A percentile compares a stretch with the other conserved stretches of the same genome.
These are phyloP conservation scores for Biston stratarius DNA, from an alignment of 2,888 invertebrate genomes.

Conservation along the genomic window DNA sequence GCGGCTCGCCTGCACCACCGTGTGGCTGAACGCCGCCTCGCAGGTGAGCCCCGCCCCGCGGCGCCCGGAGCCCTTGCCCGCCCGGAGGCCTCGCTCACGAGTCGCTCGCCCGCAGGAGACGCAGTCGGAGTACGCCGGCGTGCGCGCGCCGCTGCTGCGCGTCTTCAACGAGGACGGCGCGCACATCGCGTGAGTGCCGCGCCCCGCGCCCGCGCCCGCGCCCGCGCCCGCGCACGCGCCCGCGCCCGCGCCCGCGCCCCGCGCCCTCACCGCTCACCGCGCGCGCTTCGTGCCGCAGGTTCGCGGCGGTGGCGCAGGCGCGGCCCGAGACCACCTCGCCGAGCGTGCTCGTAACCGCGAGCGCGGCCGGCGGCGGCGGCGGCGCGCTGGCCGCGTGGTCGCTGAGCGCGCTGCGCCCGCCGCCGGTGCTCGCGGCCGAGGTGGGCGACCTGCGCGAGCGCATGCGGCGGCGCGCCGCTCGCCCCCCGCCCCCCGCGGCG, in stretches of 20 bases:
- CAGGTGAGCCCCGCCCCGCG: slow-evolving; percentile 56
- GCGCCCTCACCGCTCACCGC: neutral
- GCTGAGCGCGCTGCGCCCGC: slow-evolving; percentile 48
- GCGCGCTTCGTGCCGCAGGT: slow-evolving; percentile 44
- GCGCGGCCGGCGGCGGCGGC: slow-evolving; percentile 49
- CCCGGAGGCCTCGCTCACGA: neutral
- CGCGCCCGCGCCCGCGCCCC: neutral
- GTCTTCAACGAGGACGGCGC: slow-evolving; percentile 69
- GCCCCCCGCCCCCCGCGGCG: slow-evolving; percentile 36
- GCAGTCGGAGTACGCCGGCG: slow-evolving; percentile 70
- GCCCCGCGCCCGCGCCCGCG: neutral
- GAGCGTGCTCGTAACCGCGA: slow-evolving; percentile 43
- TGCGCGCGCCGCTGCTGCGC: slow-evolving; percentile 64
- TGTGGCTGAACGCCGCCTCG: slow-evolving; percentile 70
- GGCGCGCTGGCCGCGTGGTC: slow-evolving; percentile 55
- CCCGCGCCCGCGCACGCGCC: neutral
- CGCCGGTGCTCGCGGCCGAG: slow-evolving; percentile 44
- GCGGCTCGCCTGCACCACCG: slow-evolving; percentile 60
- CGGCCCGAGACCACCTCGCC: slow-evolving; percentile 37
- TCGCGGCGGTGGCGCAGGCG: slow-evolving; percentile 50
- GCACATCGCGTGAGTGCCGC: slow-evolving; percentile 68
- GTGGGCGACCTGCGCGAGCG: slow-evolving; percentile 39
- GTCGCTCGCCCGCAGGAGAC: slow-evolving; percentile 56
- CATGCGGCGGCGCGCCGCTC: slow-evolving; percentile 38
- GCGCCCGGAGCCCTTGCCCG: neutral